Evolutionary conservation across 2,113 vertebrate genomes (phyloP).

Genomic region (Atherinomorus stipes): DNA sequence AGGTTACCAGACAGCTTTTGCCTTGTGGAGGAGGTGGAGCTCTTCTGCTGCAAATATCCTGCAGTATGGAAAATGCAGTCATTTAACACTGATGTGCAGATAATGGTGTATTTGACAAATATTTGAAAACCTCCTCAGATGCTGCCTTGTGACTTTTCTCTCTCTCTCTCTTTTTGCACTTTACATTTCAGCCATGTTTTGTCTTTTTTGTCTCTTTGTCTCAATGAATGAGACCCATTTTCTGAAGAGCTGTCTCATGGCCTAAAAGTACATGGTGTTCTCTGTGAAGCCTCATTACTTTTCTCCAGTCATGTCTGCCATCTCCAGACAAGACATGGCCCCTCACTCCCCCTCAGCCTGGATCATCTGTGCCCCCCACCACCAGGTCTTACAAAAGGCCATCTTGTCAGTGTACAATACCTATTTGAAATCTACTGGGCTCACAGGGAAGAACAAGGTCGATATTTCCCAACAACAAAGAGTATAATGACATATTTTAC

Average conservation of each 20-base stretch:
- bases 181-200: too few relatives aligned
- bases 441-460: constrained; percentile 51
- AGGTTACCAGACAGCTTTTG: constrained; percentile 79
- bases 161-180: background rate
- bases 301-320: constrained; percentile 35
- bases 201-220: background rate
- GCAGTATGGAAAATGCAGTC: constrained; percentile 42
- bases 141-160: background rate
- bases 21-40: constrained; percentile 64
- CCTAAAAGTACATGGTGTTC: constrained; percentile 41
- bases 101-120: constrained; percentile 1
- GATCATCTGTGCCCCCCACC: constrained; percentile 44
- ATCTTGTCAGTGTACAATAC: constrained; percentile 60
- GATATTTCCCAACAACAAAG: constrained; percentile 73
- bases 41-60: constrained; percentile 27
- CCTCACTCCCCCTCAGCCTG: constrained; percentile 58
- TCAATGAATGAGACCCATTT: constrained; percentile 32
- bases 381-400: constrained; percentile 65
- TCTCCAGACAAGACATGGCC: constrained; percentile 49
- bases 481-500: constrained; percentile 78
- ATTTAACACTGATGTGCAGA: constrained; percentile 33
- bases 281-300: constrained; percentile 59
- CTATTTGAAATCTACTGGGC: constrained; percentile 57
- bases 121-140: background rate
- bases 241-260: constrained; percentile 34